Evolutionary conservation across 2,888 invertebrate genomes (phyloP).

Genomic region (Rhyacophila evoluta): DNA sequence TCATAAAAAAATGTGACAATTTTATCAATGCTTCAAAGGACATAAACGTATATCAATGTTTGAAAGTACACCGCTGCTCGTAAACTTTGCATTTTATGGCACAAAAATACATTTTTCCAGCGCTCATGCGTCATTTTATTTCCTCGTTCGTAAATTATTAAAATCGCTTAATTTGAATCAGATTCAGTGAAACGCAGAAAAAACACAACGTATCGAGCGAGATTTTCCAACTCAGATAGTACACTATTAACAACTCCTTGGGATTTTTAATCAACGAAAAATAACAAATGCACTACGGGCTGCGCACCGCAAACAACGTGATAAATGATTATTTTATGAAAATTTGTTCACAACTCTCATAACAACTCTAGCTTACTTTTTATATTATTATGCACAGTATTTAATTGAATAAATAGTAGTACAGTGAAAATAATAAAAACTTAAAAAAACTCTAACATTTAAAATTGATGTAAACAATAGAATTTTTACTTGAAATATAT

Average conservation of each 20-base stretch:
- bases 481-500: too few species aligned
- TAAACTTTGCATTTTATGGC: slow-evolving; percentile 15
- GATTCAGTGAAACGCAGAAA: slow-evolving; percentile 14
- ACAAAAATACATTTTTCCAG: background rate
- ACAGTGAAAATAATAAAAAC: background rate
- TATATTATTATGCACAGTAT: too few species aligned
- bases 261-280: slow-evolving; percentile 8
- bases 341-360: background rate
- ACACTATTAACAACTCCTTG: background rate
- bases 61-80: background rate
- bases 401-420: background rate
- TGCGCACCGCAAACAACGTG: background rate
- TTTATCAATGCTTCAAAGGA: background rate
- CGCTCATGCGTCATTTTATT: background rate
- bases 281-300: background rate
- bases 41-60: slow-evolving; percentile 17
- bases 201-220: background rate
- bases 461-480: too few species aligned
- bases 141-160: slow-evolving; percentile 12
- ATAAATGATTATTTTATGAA: slow-evolving; percentile 19
- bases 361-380: background rate
- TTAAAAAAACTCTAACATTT: background rate
- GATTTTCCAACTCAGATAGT: background rate
- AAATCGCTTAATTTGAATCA: slow-evolving; percentile 20
- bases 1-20: background rate